Evolutionary conservation across 2,797 vertebrate genomes (phyloP), one percentile per base, ranked within the genome.

Genomic region (Bovichtus variegatus): DNA sequence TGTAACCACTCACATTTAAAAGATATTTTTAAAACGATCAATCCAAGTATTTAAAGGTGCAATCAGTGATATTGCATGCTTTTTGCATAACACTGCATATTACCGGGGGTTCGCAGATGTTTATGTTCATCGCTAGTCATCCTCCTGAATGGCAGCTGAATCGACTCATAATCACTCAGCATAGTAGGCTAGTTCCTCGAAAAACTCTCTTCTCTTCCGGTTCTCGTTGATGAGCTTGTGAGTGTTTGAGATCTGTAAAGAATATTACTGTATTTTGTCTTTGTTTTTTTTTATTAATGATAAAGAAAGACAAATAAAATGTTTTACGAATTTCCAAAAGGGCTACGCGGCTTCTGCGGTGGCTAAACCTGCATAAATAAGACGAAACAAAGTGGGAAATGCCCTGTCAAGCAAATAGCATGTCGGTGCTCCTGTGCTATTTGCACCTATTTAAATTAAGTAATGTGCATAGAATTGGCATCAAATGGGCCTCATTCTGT

Each of bases 41-140:
- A 55, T 66, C 55, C 29, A 58, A 27, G 41, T 16, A 60, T 69
- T 85, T 55, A 85, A 89, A 86, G 70, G 58, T 78, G 67, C 61
- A 82, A 64, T 68, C 71, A 70, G 58, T 71, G 55, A 53, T 47
- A 15, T 53, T 15, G 25, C 11, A 58, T 51, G 25, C 10, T 63
- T 16, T 70, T 73, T 78, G 66, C 47, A 78, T 68, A 68, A 77
- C 44, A 29, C 21, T 78, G 16, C 27, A n/a, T 7, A 55, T 57
- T 5, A 71, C 0, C 6, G 3, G 29, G 15, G 21, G 55, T 44
- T 53, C 53, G 46, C 47, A 29, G 31, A 54, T 55, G 23, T 29
- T 73, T 2, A 61, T 13, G 16, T 25, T 16, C 2, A 23, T 9
- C 25, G 16, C 40, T 19, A 19, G 7, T 70, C 16, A 12, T 49